Conservation (phyloP, 2,888 invertebrate species). For the Eurytoma californica region DNA sequence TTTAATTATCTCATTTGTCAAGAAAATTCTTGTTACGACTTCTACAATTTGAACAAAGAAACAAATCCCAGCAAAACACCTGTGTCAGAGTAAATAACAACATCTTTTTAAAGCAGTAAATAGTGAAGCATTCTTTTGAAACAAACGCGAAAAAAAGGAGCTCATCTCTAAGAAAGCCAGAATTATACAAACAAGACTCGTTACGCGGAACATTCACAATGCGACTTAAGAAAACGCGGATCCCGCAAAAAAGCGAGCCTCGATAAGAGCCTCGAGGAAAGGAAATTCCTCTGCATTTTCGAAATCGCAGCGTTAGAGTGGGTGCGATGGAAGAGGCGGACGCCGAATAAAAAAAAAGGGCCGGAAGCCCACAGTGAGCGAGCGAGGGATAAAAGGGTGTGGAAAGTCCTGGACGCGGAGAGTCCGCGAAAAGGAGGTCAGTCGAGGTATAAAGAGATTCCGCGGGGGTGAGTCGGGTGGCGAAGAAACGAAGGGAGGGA, state of each 20-base stretch:
- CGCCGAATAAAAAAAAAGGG: background rate
- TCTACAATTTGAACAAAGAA: no score
- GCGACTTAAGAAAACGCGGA: background rate
- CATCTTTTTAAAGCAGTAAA: no score
- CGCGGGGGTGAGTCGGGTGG: background rate
- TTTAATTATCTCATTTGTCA: no score
- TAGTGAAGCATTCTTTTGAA: background rate
- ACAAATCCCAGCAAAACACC: no score
- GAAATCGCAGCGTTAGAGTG: constrained; percentile 13
- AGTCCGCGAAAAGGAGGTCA: constrained; percentile 41
- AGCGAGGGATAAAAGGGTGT: constrained; percentile 27
- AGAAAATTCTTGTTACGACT: no score
- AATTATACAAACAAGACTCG: constrained; percentile 2
- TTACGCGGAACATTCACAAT: background rate
- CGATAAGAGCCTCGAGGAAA: constrained; percentile 5
- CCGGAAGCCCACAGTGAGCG: background rate
- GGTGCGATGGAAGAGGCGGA: constrained; percentile 1
- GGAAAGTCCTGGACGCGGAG: constrained; percentile 37
- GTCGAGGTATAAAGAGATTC: constrained; percentile 49
- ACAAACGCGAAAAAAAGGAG: no score
- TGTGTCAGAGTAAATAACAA: no score
- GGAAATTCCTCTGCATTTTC: background rate
- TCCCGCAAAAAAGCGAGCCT: constrained; percentile 1
- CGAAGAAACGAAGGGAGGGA: constrained; percentile 2
- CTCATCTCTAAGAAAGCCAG: background rate